Evolutionary conservation across 2,888 invertebrate species (phyloP).

Genomic region (Gonocerus acuteangulatus): DNA sequence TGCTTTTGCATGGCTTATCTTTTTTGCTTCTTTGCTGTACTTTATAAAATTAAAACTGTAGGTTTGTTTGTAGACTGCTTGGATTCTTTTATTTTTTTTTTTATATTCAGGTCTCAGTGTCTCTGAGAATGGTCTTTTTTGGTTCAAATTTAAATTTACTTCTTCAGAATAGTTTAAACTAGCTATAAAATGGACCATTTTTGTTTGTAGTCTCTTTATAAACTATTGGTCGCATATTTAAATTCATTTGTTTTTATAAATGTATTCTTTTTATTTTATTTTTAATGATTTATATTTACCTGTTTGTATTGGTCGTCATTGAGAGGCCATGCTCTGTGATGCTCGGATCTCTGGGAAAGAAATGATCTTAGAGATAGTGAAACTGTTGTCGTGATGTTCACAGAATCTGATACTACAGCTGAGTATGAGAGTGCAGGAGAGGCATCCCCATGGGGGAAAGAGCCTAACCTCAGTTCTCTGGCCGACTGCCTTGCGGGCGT

Average conservation of each 20-base stretch:
- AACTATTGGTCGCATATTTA: not conserved
- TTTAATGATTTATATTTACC: not conserved
- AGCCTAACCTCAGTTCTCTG: conserved; percentile 8
- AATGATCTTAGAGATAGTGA: conserved; percentile 14
- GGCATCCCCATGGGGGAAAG: conserved; percentile 20
- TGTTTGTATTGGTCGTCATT: conserved; percentile 6
- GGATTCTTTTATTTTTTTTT: not conserved
- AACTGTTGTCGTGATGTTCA: conserved; percentile 17
- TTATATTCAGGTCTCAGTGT: conserved; percentile 17
- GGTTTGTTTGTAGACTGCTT: too few species aligned
- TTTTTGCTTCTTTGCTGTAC: too few species aligned
- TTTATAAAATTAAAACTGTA: too few species aligned
- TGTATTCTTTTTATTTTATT: not conserved
- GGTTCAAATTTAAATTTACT: not conserved
- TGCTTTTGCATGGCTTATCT: too few species aligned
- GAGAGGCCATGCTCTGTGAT: conserved; percentile 19
- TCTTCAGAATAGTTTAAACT: too few species aligned
- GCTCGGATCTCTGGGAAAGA: conserved; percentile 10
- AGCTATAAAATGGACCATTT: too few species aligned
- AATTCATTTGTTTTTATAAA: not conserved
- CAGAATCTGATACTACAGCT: conserved; percentile 33
- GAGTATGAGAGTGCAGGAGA: conserved; percentile 36
- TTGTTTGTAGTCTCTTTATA: too few species aligned
- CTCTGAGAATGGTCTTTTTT: conserved; percentile 15
- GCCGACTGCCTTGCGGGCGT: conserved; percentile 18